Base-by-base conservation (phyloP, 2,888 invertebrate genomes). In the Dexiosoma caninum region DNA sequence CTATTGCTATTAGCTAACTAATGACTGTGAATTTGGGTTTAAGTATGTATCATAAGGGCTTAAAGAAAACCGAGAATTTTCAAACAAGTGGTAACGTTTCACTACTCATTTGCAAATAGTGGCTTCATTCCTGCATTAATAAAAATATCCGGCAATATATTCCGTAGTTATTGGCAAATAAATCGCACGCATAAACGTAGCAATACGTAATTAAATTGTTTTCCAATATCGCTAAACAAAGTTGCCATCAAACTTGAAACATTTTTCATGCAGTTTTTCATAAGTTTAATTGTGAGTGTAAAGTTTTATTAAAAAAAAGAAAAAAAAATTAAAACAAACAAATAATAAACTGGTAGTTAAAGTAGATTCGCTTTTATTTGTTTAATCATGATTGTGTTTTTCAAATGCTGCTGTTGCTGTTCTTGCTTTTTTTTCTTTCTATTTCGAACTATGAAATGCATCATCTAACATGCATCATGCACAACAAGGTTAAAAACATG, bases 371-470 rank as follows among this genome's bases (percentile, higher is more conserved):
- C 77, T 77, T 81, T 81, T 81, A 72, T 81, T 81, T 81, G 71
- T 81, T 77, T 77, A 81, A 77, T 77, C 71, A 77, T 77, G 72
- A 51, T 72, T 32, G 46, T 49, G 60, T 46, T 53, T 16, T 35
- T 49, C 2, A n/a, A 30, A 32, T 70, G 10, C 32, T 35, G 9
- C 44, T 51, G 12, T 49, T 57, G 46, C 30, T 69, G 49, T 30
- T 62, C 55, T 32, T 62, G 60, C 55, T n/a, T n/a, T n/a, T n/a
- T n/a, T n/a, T n/a, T n/a, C n/a, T 37, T 60, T 60, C 49, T 69
- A 69, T 62, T 72, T 77, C 77, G 51, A 72, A 77, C 81, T 67
- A 81, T 77, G 77, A 81, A 81, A 81, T 81, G 81, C 81, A 77
- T 81, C 81, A 81, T 81, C 81, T 77, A 72, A 81, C 77, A 81